Base-by-base conservation (phyloP, 2,888 invertebrate genomes). In the Tolmerus cingulatus region DNA sequence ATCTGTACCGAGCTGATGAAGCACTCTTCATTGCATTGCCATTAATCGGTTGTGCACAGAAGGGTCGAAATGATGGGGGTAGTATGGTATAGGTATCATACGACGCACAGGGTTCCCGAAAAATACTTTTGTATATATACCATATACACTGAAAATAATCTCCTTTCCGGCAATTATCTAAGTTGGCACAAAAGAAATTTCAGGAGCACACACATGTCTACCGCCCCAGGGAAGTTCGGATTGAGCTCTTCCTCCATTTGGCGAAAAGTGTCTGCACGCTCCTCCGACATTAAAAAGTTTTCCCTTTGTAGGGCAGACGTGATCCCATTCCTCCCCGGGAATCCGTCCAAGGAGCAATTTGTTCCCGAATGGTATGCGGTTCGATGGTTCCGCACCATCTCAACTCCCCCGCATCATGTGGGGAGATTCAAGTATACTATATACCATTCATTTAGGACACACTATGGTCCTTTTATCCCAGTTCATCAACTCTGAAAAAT, bases 311-410 rank as follows among this genome's bases (percentile, higher is more conserved):
- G 16, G 78, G 7, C 43, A 66, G 66, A 66, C 66, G 66, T 66
- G 66, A 23, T 57, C 82, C 30, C 51, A 57, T 82, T 82, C 82
- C 82, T 66, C 82, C 57, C 12, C 57, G 82, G 66, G 57, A 57
- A 82, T 82, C n/a, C 40, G 40, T 57, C n/a, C 57, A 57, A 82
- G 82, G 66, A 82, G 30, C 82, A 82, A 82, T 82, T 82, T 66
- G 82, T 82, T 2, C 37, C 37, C 57, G 57, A 82, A 57, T 37
- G 27, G 66, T 66, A 27, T 66, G 46, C 51, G 51, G 79, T 79
- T 79, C 79, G 57, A 51, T 57, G 82, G 82, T 23, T 79, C 27
- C 30, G 40, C 27, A 27, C 12, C 27, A 43, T 34, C 34, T 19
- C 30, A 34, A 34, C 30, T 34, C 12, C 34, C 12, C 34, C 12